Evolutionary conservation across 2,113 vertebrate species (phyloP), one percentile per base, ranked within the genome.

Genomic region (Puntigrus tetrazona): DNA sequence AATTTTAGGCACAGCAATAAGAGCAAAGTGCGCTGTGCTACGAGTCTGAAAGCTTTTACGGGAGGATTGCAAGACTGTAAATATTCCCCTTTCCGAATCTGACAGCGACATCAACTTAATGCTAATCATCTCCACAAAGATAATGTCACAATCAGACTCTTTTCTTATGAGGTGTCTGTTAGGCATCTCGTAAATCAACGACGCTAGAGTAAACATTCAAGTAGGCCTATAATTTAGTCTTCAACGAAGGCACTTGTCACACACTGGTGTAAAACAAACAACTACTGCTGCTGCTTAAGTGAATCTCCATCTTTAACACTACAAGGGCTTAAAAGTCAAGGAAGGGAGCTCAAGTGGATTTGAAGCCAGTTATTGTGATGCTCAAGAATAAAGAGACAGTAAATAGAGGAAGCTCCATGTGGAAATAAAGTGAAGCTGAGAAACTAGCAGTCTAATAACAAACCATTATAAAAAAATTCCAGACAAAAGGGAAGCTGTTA

Each of bases 141-240:
- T 25, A 59, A 20, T 25, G 20, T n/a, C 81, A 85, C 52, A 18
- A 83, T 75, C 47, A 67, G 70, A 47, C n/a, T 67, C 55, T 57
- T 88, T 88, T 77, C 77, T 18, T 76, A 88, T 82, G 73, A 61
- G 85, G 65, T 76, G 14, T 29, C 43, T 70, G 41, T 52, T n/a
- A 84, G 59, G 83, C 80, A 34, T 63, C 52, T 50, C 50, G 25
- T 29, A 82, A 72, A 41, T 45, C 69, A 59, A 38, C 5, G 18
- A 67, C 34, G 78, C 10, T 25, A 22, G 16, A 57, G 80, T 55
- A 38, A 82, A 73, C 80, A 83, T 38, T 81, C n/a, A 86, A 29
- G 43, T 43, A n/a, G 27, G 22, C 57, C 69, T 78, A 87, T 52
- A 89, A 88, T 89, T 84, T 75, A 34, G 36, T 69, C 18, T 18